Evolutionary conservation across 2,113 vertebrate genomes (phyloP), one percentile per base, ranked within the genome.

Genomic region (Mesembrinibis cayennensis): DNA sequence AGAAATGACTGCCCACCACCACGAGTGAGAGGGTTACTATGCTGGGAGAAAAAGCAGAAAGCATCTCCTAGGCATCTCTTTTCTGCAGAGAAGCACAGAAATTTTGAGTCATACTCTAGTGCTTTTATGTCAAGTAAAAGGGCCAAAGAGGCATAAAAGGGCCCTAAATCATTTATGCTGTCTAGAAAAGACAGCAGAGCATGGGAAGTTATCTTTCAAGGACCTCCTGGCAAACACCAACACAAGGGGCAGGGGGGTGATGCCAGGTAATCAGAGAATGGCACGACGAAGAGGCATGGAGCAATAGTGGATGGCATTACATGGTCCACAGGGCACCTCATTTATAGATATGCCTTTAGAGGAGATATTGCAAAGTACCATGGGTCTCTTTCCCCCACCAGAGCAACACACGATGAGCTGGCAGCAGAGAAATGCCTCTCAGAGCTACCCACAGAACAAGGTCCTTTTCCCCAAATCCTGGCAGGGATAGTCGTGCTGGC

Each of bases 401-500:
- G 5, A 58, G 16, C 45, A 84, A 44, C 49, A 52, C 13, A n/a
- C 16, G 9, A 14, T 14, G 20, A 23, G 34, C 53, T 77, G 38
- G 52, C 23, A 84, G 38, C 25, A 56, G 20, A 65, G 6, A 55
- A 85, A 79, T 11, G 16, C 30, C 16, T 59, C 53, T 52, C 47
- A 40, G 47, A 81, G 50, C 18, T 69, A 49, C 21, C 13, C 25
- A n/a, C 12, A 91, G 45, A 85, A 45, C 8, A 69, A 91, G 29
- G 38, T n/a, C 34, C 42, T 73, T 53, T 66, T 16, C 32, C 52
- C 42, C 32, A 89, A 5, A 50, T n/a, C 0, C 11, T 66, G 13
- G 32, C 36, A 49, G 40, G 7, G 9, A 12, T 1, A 55, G 17
- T 36, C 3, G 0, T 52, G 12, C 7, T 47, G 42, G 65, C 7